Conservation (phyloP, 2,113 vertebrate species). For the Hypanus sabinus region DNA sequence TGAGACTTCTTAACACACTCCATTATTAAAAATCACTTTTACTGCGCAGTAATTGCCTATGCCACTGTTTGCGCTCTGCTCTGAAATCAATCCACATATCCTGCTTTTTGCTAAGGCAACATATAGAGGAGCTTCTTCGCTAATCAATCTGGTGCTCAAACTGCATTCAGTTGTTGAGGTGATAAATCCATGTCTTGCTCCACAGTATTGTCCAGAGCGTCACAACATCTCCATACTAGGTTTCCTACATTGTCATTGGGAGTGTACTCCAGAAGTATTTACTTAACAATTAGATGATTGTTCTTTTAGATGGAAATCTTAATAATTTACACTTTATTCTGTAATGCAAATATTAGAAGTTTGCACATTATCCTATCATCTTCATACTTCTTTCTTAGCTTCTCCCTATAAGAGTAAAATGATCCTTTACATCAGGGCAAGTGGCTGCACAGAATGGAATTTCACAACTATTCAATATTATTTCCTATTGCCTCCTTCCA, state of each 20-base stretch:
- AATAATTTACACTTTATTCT: too few species aligned
- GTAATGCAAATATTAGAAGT: neutral
- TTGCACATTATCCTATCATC: neutral
- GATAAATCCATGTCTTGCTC: too few species aligned
- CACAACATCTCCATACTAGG: too few species aligned
- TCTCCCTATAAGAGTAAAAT: neutral
- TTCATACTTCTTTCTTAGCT: neutral
- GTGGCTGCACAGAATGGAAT: neutral
- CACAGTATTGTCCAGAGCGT: too few species aligned
- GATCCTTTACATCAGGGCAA: neutral
- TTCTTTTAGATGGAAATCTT: too few species aligned
- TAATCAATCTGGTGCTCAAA: neutral
- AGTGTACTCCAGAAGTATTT: too few species aligned
- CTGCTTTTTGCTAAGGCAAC: neutral
- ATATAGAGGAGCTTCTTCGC: neutral
- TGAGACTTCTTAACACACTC: neutral
- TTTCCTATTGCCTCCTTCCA: neutral
- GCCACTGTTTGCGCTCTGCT: neutral
- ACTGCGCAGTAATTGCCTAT: neutral
- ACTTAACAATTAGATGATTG: too few species aligned
- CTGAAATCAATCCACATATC: neutral
- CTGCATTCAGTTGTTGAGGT: neutral
- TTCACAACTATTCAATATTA: neutral
- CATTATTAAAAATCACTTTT: neutral
- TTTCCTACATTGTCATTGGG: too few species aligned